Percentiles rank a stretch among this genome's conserved stretches.
Conservation (phyloP, 35 echinoderm and acorn worm genomes). For the Apostichopus japonicus region DNA sequence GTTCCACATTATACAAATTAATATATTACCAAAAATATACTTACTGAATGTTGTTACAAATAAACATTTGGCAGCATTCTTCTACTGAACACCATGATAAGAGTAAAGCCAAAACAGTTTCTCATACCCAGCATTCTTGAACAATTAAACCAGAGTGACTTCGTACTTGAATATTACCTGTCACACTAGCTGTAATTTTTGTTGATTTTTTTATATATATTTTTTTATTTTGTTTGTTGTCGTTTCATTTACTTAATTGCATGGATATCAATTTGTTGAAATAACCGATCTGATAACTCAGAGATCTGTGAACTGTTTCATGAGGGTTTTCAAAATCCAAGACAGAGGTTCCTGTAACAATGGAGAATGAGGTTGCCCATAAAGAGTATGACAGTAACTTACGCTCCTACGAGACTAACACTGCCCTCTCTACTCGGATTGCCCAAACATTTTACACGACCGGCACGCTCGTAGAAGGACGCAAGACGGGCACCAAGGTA, state of each 20-base stretch:
- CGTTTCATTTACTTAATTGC: background rate
- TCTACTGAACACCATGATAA: no score
- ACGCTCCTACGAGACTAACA: conserved; percentile 98
- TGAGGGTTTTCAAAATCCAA: background rate
- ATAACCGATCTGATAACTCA: background rate
- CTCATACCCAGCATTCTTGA: no score
- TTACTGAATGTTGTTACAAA: no score
- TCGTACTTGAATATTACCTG: no score
- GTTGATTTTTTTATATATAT: no score
- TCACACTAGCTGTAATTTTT: no score
- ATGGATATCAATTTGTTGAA: background rate
- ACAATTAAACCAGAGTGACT: no score
- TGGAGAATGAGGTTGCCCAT: background rate
- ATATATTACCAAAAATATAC: no score
- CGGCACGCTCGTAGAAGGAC: conserved; percentile 90
- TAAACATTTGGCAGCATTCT: no score
- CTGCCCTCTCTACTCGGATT: conserved; percentile 97
- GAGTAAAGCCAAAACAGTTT: no score
- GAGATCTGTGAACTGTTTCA: background rate
- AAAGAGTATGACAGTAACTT: background rate
- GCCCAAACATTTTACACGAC: conserved; percentile 91
- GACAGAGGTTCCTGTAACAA: background rate
- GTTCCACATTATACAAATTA: no score
- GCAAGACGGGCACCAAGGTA: conserved; percentile 58
- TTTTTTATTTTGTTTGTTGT: no score